phyloP scores from a whole-genome alignment of 1,140 invertebrate species.

The Acromyrmex echinatior region DNA sequence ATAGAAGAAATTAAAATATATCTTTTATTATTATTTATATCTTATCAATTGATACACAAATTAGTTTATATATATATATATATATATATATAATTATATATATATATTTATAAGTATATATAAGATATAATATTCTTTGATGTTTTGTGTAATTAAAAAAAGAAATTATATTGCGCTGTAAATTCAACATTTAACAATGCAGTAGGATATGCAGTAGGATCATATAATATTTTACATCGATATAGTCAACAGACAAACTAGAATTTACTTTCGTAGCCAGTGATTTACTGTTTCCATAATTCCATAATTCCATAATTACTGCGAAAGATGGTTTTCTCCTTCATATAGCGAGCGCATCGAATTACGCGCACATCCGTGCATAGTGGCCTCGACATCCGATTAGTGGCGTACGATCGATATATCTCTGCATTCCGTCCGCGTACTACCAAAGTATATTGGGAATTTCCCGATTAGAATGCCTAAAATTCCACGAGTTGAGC shows the following conservation, averaged over 20 bases:
- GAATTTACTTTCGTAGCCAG: conserved; percentile 27
- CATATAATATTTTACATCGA: conserved; percentile 3
- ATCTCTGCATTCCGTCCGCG: conserved; percentile 76
- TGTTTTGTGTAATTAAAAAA: not conserved
- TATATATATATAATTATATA: no score
- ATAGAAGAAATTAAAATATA: not conserved
- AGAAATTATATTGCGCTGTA: not conserved
- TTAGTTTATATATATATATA: not conserved
- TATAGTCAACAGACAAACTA: not conserved
- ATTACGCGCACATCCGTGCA: conserved; percentile 59
- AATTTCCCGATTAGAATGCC: conserved; percentile 85
- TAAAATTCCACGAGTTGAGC: conserved; percentile 78
- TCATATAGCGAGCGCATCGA: conserved; percentile 29
- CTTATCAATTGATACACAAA: not conserved
- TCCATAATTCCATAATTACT: not conserved
- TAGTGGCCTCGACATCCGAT: conserved; percentile 54
- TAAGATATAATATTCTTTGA: not conserved
- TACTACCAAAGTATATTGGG: conserved; percentile 79
- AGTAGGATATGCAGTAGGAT: not conserved
- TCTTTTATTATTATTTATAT: not conserved
- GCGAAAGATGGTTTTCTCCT: not conserved
- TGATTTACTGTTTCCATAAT: conserved; percentile 20
- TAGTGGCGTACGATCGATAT: conserved; percentile 64
- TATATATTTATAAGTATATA: not conserved
- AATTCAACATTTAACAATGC: conserved; percentile 19